These are phyloP conservation scores for Drosophila setosimentum DNA, from an alignment of 2,888 invertebrate species.

Conservation along the genomic window DNA sequence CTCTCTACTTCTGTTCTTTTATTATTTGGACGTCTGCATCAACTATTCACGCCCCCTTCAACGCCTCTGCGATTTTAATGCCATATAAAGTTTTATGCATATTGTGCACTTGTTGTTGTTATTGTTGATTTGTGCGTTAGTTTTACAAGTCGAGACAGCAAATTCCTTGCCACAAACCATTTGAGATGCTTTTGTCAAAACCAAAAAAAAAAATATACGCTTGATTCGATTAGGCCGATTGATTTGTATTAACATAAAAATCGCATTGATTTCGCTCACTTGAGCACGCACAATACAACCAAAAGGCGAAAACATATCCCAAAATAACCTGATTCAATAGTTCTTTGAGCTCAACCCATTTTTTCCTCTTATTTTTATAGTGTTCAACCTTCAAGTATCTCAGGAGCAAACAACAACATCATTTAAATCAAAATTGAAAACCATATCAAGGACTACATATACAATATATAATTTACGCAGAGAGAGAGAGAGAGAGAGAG, in stretches of 20 bases:
- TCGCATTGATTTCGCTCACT: conserved; percentile 69
- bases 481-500: not conserved
- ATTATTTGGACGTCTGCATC: conserved; percentile 1
- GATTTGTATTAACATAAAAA: conserved; percentile 77
- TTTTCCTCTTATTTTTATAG: not conserved
- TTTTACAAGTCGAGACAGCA: conserved; percentile 46
- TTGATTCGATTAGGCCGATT: conserved; percentile 81
- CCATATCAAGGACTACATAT: not conserved
- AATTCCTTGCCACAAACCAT: conserved; percentile 52
- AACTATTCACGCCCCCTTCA: conserved; percentile 39
- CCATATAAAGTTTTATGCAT: conserved; percentile 78
- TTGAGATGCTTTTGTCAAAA: conserved; percentile 72
- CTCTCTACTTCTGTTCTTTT: conserved; percentile 1
- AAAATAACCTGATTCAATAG: not conserved
- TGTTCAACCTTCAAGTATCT: conserved; percentile 25
- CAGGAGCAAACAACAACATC: conserved; percentile 1
- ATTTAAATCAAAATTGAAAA: conserved; percentile 8
- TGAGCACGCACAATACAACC: conserved; percentile 33
- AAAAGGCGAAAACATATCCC: not conserved
- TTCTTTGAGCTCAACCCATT: conserved; percentile 4
- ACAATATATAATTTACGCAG: not conserved
- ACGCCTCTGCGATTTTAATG: conserved; percentile 67
- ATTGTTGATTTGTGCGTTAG: conserved; percentile 41
- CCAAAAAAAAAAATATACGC: conserved; percentile 34
- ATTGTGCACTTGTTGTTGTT: conserved; percentile 69